A percentile compares a stretch with the other conserved stretches of the same genome.
Evolutionary conservation across 1,140 invertebrate species (phyloP).

Genomic region (Drosophila persimilis): DNA sequence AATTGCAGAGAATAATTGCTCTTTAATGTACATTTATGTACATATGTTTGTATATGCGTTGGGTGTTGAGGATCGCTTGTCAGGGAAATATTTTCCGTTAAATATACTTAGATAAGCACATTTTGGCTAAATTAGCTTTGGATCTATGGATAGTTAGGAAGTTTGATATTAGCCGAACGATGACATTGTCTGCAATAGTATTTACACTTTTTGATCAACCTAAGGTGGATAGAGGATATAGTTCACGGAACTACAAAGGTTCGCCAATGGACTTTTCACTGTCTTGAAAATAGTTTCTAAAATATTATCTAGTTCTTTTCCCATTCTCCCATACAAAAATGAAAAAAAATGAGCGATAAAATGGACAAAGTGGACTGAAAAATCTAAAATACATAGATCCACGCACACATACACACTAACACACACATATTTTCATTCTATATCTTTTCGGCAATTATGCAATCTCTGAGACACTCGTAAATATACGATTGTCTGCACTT

Average conservation of each 20-base stretch:
- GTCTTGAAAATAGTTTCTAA: neutral
- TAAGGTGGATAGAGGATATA: too few species aligned
- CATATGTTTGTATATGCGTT: neutral
- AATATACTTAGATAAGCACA: neutral
- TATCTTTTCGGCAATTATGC: constrained; percentile 72
- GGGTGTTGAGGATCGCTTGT: neutral
- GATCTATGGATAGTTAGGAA: too few species aligned
- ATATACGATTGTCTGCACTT: constrained; percentile 34
- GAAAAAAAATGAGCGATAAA: constrained; percentile 25
- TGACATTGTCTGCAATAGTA: too few species aligned
- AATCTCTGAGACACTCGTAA: constrained; percentile 64
- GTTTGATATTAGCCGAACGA: too few species aligned
- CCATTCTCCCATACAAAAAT: constrained; percentile 34
- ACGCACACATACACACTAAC: constrained; percentile 13
- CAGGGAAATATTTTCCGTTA: neutral
- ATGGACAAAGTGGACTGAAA: constrained; percentile 26
- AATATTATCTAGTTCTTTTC: constrained; percentile 2
- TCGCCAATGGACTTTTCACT: too few species aligned
- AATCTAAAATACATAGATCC: constrained; percentile 43
- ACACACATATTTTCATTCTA: constrained; percentile 27
- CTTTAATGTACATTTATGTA: too few species aligned
- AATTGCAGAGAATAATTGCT: too few species aligned
- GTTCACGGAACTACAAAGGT: too few species aligned
- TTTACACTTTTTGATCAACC: too few species aligned
- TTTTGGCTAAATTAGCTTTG: too few species aligned